Percentiles rank a stretch among this genome's conserved stretches.
Evolutionary conservation across 2,888 invertebrate genomes (phyloP).

Genomic region (Anthrax anthrax): DNA sequence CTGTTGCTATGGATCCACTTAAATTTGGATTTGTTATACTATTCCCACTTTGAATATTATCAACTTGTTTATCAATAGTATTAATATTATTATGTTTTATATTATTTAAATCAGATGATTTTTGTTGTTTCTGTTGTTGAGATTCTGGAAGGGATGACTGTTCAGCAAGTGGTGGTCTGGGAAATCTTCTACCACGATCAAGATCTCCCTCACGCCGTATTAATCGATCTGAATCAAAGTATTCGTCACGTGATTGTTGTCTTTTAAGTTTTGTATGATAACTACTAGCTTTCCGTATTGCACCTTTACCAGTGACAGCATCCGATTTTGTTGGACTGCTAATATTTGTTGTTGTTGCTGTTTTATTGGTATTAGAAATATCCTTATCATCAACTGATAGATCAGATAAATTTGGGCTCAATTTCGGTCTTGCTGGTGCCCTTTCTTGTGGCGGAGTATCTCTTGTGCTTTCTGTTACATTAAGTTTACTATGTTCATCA

Average conservation of each 20-base stretch:
- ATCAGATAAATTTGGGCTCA: neutral
- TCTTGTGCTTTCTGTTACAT: slow-evolving; percentile 28
- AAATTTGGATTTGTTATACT: slow-evolving; percentile 16
- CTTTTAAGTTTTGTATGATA: neutral
- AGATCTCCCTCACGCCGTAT: slow-evolving; percentile 18
- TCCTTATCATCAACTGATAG: neutral
- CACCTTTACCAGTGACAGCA: slow-evolving; percentile 16
- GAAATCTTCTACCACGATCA: slow-evolving; percentile 28
- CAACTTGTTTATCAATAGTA: neutral
- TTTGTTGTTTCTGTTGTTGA: neutral
- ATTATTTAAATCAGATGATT: neutral
- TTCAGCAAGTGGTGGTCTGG: slow-evolving; percentile 11
- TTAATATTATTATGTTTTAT: too few species aligned
- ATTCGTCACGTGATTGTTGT: slow-evolving; percentile 12
- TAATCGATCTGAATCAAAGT: slow-evolving; percentile 18
- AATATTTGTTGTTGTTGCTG: slow-evolving; percentile 1
- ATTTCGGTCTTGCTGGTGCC: slow-evolving; percentile 26
- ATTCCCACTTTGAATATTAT: slow-evolving; percentile 13
- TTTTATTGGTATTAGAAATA: neutral
- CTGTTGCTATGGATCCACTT: slow-evolving; percentile 10
- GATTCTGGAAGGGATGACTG: slow-evolving; percentile 2
- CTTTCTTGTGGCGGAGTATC: slow-evolving; percentile 32
- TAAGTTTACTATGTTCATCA: slow-evolving; percentile 20
- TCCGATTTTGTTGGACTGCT: slow-evolving; percentile 9
- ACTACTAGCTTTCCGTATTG: slow-evolving; percentile 14